Base-by-base conservation (phyloP, 2,113 vertebrate species). In the Triplophysa rosa region DNA sequence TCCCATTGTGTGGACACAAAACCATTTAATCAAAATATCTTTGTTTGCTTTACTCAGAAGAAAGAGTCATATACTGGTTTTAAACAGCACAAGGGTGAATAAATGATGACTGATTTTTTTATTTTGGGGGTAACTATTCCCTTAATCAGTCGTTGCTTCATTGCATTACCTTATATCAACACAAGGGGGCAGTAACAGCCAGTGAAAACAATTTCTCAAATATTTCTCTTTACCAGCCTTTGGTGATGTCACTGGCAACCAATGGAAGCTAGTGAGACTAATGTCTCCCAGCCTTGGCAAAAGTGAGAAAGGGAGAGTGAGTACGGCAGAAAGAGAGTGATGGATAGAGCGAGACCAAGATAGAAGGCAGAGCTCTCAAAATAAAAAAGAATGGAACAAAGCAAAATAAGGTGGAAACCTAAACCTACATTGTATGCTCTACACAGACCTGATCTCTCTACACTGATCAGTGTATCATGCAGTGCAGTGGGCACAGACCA, bases 201-300 rank as follows among this genome's bases (percentile, higher is more conserved):
- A 85, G 76, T 71, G 47, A 64, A 84, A 75, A 21, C 56, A 67
- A 16, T 3, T 11, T 8, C 7, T 13, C 1, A 1, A 70, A 79
- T 86, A 87, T 89, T 88, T 83, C 88, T 84, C 33, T 87, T 86
- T 86, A 84, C 89, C 89, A 88, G 85, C 73, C 80, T 67, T 52
- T 17, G 80, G 89, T 94, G 92, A 94, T 89, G 91, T 94, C 92
- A 93, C 89, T 90, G 82, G n/a, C 77, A 87, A 87, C 91, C 92
- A 93, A 93, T 92, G 71, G 82, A 87, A 89, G 84, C 2, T 70
- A 69, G 42, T 71, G 61, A 79, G 83, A 78, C 81, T 76, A 70
- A 54, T 77, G 81, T 84, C 84, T 54, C 59, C 71, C 83, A 62
- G 77, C 73, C 79, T 37, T 79, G 65, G 80, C 71, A 29, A 54